A percentile compares a stretch with the other conserved stretches of the same genome.
Conservation (phyloP, 2,888 invertebrate genomes). For the Mantis religiosa region DNA sequence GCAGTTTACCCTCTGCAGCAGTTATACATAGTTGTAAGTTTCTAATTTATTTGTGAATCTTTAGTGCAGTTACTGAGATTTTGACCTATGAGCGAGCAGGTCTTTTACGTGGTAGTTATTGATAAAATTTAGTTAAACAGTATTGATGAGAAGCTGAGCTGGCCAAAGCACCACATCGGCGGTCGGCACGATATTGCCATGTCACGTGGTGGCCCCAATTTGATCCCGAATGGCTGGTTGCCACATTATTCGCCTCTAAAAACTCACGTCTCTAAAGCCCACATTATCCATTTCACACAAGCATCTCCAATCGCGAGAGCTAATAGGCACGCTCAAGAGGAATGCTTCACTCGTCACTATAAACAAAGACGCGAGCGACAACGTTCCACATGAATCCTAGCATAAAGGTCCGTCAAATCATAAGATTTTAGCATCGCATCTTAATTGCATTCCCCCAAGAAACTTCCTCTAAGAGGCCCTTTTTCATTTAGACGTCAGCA, state of each 20-base stretch:
- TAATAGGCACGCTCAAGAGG: not conserved
- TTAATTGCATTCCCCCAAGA: not conserved
- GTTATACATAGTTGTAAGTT: too few species aligned
- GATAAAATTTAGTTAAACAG: too few species aligned
- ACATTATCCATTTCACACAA: not conserved
- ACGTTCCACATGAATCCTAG: not conserved
- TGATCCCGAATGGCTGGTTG: not conserved
- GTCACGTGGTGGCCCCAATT: not conserved
- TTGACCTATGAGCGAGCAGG: too few species aligned
- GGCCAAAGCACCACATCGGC: not conserved
- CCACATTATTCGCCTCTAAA: not conserved
- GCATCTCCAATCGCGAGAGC: not conserved
- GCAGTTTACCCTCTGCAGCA: too few species aligned
- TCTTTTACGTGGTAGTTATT: too few species aligned
- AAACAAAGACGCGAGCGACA: not conserved
- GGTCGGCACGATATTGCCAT: not conserved
- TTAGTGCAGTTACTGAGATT: too few species aligned
- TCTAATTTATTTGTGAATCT: too few species aligned
- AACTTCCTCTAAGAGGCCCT: not conserved
- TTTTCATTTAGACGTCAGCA: not conserved
- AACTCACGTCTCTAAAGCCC: not conserved
- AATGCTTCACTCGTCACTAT: not conserved
- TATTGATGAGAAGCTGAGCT: not conserved
- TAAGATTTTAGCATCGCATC: not conserved
- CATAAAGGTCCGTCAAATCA: not conserved